Conservation (phyloP, 2,797 vertebrate genomes). For the Sebastes glaucus region DNA sequence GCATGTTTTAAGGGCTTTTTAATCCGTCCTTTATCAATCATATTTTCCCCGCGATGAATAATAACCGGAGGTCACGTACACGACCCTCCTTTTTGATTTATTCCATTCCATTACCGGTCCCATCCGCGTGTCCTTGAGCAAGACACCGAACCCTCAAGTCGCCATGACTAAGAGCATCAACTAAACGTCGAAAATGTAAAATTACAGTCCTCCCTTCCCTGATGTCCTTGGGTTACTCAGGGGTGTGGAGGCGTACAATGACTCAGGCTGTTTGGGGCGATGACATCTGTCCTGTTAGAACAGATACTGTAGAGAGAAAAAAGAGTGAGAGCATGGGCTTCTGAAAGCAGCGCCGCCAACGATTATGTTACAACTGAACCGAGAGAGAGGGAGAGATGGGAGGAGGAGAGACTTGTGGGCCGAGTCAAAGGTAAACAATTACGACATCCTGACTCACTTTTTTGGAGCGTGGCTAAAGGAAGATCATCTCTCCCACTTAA, state of each 20-base stretch:
- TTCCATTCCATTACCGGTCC: conserved; percentile 27
- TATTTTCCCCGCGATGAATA: conserved; percentile 20
- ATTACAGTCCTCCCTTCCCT: conserved; percentile 41
- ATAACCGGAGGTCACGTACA: conserved; percentile 16
- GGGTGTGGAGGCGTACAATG: conserved; percentile 66
- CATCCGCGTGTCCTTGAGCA: conserved; percentile 50
- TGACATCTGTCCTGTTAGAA: conserved; percentile 74
- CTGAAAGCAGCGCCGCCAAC: conserved; percentile 70
- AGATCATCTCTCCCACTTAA: conserved; percentile 80
- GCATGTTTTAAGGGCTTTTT: conserved; percentile 2
- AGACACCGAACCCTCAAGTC: conserved; percentile 51
- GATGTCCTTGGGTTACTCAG: conserved; percentile 69
- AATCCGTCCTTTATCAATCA: background rate
- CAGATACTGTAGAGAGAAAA: conserved; percentile 35
- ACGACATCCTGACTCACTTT: conserved; percentile 85
- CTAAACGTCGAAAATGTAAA: conserved; percentile 63
- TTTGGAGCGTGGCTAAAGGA: conserved; percentile 76
- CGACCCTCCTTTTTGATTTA: conserved; percentile 24
- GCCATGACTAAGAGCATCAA: conserved; percentile 51
- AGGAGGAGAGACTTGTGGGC: conserved; percentile 73
- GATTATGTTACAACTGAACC: conserved; percentile 74
- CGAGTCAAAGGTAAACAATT: conserved; percentile 87
- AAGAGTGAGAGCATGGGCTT: conserved; percentile 48
- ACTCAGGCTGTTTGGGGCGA: conserved; percentile 69
- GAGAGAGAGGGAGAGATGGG: conserved; percentile 25